phyloP scores from a whole-genome alignment of 2,113 vertebrate genomes.

The Sinocyclocheilus maitianheensis region DNA sequence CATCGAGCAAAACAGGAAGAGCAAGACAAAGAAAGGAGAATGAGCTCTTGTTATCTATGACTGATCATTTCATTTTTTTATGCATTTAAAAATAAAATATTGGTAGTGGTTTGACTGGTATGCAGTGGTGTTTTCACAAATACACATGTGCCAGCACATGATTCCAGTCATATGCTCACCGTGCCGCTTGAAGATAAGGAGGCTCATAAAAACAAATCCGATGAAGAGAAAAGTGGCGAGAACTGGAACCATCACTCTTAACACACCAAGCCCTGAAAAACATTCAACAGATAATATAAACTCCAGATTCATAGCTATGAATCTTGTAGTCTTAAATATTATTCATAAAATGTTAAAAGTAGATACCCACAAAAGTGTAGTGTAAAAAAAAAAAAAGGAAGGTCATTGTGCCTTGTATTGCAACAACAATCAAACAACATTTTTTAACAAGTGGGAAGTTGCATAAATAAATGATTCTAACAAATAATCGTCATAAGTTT shows the following conservation, averaged over 20 bases:
- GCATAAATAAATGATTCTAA: background rate
- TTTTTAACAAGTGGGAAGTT: background rate
- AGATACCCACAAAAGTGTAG: background rate
- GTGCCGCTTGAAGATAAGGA: conserved; percentile 15
- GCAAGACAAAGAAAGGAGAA: background rate
- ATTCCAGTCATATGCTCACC: conserved; percentile 18
- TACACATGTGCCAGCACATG: background rate
- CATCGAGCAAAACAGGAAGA: background rate
- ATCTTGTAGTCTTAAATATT: background rate
- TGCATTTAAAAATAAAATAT: background rate
- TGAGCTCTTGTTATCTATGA: background rate
- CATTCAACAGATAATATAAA: background rate
- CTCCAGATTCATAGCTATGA: background rate
- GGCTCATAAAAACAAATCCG: conserved; percentile 25
- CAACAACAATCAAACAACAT: background rate
- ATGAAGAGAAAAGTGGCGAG: conserved; percentile 9
- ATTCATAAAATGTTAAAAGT: background rate
- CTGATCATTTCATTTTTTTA: background rate
- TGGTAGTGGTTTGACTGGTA: background rate
- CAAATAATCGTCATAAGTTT: background rate
- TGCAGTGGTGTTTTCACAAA: background rate
- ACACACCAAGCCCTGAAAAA: conserved; percentile 10
- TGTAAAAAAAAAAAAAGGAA: background rate
- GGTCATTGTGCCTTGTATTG: background rate
- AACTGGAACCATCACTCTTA: conserved; percentile 19